These are phyloP conservation scores for Xyrichtys novacula DNA, from an alignment of 2,797 vertebrate species.

Conservation along the genomic window DNA sequence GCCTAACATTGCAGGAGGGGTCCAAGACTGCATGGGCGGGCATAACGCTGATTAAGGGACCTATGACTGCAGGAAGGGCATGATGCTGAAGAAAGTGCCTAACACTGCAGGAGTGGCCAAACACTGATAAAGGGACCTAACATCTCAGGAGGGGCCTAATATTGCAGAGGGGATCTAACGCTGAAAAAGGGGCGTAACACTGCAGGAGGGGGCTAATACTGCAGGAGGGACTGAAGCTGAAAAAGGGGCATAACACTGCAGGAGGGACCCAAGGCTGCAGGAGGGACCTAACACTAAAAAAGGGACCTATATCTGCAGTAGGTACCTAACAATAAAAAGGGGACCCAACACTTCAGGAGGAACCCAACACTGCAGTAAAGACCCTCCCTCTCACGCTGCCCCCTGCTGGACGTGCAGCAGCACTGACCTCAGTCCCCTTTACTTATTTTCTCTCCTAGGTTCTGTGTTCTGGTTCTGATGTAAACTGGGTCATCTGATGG, in stretches of 20 bases:
- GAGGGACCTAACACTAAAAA: too few relatives aligned
- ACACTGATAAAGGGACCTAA: not conserved
- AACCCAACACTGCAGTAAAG: not conserved
- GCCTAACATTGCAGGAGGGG: too few relatives aligned
- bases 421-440: not conserved
- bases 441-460: too few relatives aligned
- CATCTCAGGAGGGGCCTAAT: not conserved
- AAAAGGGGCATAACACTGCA: too few relatives aligned
- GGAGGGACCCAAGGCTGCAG: too few relatives aligned
- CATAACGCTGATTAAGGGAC: too few relatives aligned
- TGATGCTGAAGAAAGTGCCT: too few relatives aligned
- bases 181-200: too few relatives aligned
- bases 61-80: too few relatives aligned
- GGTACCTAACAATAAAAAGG: not conserved
- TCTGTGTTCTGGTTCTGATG: conserved; percentile 60
- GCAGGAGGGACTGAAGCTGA: conserved; percentile 24
- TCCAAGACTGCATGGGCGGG: too few relatives aligned
- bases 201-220: conserved; percentile 81
- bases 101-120: too few relatives aligned
- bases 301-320: not conserved
- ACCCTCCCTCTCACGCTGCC: not conserved
- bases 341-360: not conserved
- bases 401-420: not conserved
- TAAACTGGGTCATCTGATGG: conserved; percentile 36
- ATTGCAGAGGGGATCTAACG: too few relatives aligned